Percentiles rank a stretch among this genome's conserved stretches.
Conservation (phyloP, 2,797 vertebrate species). For the Esox lucius region DNA sequence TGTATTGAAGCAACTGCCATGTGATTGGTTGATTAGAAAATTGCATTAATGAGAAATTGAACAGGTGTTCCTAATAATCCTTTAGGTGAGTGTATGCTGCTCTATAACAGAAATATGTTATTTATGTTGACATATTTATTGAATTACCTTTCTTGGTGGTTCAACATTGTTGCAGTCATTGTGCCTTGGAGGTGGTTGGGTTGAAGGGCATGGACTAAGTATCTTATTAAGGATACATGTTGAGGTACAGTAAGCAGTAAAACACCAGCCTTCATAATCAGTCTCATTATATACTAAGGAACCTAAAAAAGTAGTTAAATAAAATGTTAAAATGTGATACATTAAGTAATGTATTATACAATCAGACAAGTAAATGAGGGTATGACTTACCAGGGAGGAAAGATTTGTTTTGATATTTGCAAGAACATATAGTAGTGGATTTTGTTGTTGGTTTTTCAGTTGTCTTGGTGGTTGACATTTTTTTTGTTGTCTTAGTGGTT, state of each 20-base stretch:
- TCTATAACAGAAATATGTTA: background rate
- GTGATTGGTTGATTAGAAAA: no score
- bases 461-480: background rate
- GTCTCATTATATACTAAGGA: constrained; percentile 65
- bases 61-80: no score
- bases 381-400: constrained; percentile 54
- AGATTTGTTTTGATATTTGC: constrained; percentile 36
- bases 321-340: background rate
- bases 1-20: no score
- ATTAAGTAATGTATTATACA: background rate
- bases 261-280: constrained; percentile 69
- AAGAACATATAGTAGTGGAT: constrained; percentile 47
- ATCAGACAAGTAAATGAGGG: background rate
- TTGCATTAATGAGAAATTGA: no score
- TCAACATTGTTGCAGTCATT: constrained; percentile 26
- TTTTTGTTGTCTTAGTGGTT: no score
- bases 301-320: constrained; percentile 50
- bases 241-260: constrained; percentile 67
- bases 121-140: background rate
- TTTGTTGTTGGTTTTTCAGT: background rate
- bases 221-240: constrained; percentile 62
- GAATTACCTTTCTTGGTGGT: constrained; percentile 73
- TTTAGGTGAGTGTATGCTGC: no score
- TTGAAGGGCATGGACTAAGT: constrained; percentile 28
- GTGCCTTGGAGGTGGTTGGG: background rate